Conservation (phyloP, 2,888 invertebrate genomes). For the Therioaphis trifolii region DNA sequence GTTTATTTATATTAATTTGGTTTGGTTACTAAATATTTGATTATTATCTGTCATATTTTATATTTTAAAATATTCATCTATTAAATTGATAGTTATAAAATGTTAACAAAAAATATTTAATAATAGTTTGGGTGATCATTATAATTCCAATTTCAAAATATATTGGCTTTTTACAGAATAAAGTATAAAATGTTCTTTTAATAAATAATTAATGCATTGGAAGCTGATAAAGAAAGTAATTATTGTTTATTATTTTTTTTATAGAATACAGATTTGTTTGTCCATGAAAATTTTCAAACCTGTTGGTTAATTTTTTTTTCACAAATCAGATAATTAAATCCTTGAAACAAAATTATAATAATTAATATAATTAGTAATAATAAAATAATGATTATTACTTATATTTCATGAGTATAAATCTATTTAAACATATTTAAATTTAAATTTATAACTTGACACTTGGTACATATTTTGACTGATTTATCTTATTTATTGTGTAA, state of each 20-base stretch:
- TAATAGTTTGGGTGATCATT: too few relatives aligned
- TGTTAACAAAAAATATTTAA: neutral
- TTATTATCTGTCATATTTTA: constrained; percentile 17
- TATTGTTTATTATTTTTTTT: too few relatives aligned
- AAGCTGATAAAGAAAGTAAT: too few relatives aligned
- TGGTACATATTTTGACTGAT: too few relatives aligned
- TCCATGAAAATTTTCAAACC: neutral
- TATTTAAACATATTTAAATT: too few relatives aligned
- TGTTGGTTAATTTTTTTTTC: constrained; percentile 2
- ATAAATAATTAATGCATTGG: too few relatives aligned
- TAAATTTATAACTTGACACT: too few relatives aligned
- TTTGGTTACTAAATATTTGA: constrained; percentile 1
- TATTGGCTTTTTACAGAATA: neutral
- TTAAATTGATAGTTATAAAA: neutral
- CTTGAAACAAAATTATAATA: neutral
- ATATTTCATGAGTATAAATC: too few relatives aligned
- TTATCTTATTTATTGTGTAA: too few relatives aligned
- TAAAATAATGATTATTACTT: too few relatives aligned
- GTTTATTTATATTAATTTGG: constrained; percentile 26
- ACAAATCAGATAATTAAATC: neutral
- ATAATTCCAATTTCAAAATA: neutral
- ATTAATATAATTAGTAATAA: neutral
- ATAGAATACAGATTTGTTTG: neutral
- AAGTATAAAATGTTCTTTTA: neutral
- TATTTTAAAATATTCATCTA: neutral